Conservation (phyloP, 1,140 invertebrate species). For the Halotydeus destructor region DNA sequence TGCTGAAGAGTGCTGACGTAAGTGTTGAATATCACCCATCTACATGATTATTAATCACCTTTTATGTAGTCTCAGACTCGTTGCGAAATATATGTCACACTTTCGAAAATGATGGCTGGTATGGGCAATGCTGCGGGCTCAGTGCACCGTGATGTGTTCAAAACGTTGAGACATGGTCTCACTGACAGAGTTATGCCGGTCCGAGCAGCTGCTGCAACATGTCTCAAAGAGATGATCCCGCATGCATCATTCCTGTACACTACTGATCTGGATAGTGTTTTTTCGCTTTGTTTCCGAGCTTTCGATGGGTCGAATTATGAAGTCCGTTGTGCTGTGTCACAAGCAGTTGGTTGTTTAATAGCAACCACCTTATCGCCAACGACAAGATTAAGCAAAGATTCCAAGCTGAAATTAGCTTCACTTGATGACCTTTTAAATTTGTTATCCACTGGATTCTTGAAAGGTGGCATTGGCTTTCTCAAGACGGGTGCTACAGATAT, state of each 20-base stretch:
- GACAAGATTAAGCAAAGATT: background rate
- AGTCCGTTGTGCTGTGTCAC: conserved; percentile 71
- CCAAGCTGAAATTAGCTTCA: conserved; percentile 36
- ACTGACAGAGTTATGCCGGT: conserved; percentile 78
- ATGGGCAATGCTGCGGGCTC: conserved; percentile 67
- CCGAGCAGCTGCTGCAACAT: conserved; percentile 63
- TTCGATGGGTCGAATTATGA: conserved; percentile 89
- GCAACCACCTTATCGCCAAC: conserved; percentile 47
- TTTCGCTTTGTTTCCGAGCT: conserved; percentile 66
- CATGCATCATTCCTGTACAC: conserved; percentile 69
- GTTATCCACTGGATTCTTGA: conserved; percentile 78
- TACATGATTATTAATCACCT: background rate
- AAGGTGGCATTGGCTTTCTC: conserved; percentile 80
- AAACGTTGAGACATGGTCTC: conserved; percentile 57
- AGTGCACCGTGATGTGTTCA: conserved; percentile 79
- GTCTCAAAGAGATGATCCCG: conserved; percentile 67
- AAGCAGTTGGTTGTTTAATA: conserved; percentile 53
- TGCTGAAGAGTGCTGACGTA: conserved; percentile 69
- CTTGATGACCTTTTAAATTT: conserved; percentile 77
- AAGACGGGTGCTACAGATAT: conserved; percentile 77
- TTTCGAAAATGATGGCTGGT: conserved; percentile 73
- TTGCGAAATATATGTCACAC: conserved; percentile 86
- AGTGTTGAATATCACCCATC: conserved; percentile 3
- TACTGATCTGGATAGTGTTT: conserved; percentile 66
- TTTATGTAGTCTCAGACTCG: conserved; percentile 53